Base-by-base conservation (phyloP, 1,140 invertebrate species). In the Lepidurus arcticus region DNA sequence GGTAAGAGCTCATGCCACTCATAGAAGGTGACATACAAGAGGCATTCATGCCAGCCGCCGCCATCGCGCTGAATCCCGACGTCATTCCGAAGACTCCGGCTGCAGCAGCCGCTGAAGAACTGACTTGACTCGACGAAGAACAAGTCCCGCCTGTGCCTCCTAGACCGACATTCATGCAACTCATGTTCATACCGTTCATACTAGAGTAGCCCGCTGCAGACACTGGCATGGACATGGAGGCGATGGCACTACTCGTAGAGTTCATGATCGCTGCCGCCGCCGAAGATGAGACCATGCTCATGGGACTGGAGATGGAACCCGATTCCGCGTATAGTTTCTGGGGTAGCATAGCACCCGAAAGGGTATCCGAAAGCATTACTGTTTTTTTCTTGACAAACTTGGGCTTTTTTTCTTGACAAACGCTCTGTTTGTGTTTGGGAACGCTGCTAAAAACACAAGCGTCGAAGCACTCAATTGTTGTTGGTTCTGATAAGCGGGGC, bases 41-140 rank as follows among this genome's bases (percentile, higher is more conserved):
- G 78, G 89, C 87, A 82, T 88, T 88, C 85, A 90, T 90, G 0
- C 45, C 65, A 43, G 75, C 10, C 26, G 75, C 44, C 85, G 81
- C 88, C 76, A 88, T 85, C 86, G 88, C 91, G 84, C 86, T 89
- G 83, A 87, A 87, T 82, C 86, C 88, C 82, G 89, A 89, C 74
- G 86, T 43, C 73, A 73, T 74, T 16, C 78, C 78, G 44, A 74
- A 44, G 73, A 73, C 73, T 65, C 53, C 86, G 1, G 86, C 85
- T 1, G 87, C 87, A 81, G 92, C 90, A 5, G 90, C 90, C 10
- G 89, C 90, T 79, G 90, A 90, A 53, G 88, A 88, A 65, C 53
- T 65, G 16, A 65, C 53, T 65, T 65, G 53, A 21, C 53, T 65
- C 53, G 53, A 4, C 8, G 53, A 9, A 65, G 53, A 65, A 16